These are phyloP conservation scores for Drosophila sucinea DNA, from an alignment of 1,140 invertebrate genomes.

Conservation along the genomic window DNA sequence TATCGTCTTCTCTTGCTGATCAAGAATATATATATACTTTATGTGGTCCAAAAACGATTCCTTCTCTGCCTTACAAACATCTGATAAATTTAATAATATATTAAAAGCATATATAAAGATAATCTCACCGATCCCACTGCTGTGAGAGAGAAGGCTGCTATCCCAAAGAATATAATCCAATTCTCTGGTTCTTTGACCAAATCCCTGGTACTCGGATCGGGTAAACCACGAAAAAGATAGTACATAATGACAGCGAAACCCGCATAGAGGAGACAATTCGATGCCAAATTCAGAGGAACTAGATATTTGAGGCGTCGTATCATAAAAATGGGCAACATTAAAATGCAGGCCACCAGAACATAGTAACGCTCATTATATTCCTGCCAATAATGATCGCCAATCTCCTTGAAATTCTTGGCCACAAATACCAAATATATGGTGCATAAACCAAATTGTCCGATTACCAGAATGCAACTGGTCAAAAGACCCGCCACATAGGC, in stretches of 20 bases:
- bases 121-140: slow-evolving; percentile 61
- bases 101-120: not conserved
- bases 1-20: too few relatives aligned
- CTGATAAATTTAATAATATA: too few relatives aligned
- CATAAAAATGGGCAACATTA: slow-evolving; percentile 58
- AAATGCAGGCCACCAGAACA: slow-evolving; percentile 38
- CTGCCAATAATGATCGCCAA: slow-evolving; percentile 49
- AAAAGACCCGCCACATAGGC: slow-evolving; percentile 33
- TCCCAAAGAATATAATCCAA: slow-evolving; percentile 61
- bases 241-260: slow-evolving; percentile 62
- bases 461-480: slow-evolving; percentile 57
- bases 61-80: too few relatives aligned
- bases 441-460: slow-evolving; percentile 63
- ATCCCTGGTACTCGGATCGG: slow-evolving; percentile 22
- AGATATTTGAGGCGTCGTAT: slow-evolving; percentile 56
- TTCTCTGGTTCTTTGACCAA: slow-evolving; percentile 34
- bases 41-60: too few relatives aligned
- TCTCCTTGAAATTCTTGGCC: slow-evolving; percentile 66
- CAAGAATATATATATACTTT: too few relatives aligned
- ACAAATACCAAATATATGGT: slow-evolving; percentile 67
- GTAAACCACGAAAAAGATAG: slow-evolving; percentile 51
- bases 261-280: slow-evolving; percentile 50
- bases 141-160: slow-evolving; percentile 62
- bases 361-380: slow-evolving; percentile 47
- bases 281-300: slow-evolving; percentile 57